Evolutionary conservation across 2,888 invertebrate genomes (phyloP), one percentile per base, ranked within the genome.

Genomic region (Ferdinandea cuprea): DNA sequence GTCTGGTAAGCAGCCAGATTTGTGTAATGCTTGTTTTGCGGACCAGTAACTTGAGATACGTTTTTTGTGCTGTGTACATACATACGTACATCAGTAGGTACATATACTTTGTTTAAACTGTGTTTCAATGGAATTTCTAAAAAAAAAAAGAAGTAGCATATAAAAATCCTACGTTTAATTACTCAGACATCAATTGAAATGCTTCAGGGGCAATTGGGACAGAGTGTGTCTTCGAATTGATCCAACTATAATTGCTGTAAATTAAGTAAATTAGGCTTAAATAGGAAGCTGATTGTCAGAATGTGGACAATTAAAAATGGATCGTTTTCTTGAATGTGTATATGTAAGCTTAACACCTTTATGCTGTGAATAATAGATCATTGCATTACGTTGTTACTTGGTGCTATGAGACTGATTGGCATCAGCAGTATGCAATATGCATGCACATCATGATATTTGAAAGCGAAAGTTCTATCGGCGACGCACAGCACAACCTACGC

Each of bases 141-240:
- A 66, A 54, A 54, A 66, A 66, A 42, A 68, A 56, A 44, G 42
- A 25, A 5, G 5, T 25, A 25, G 25, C n/a, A 25, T 25, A 54
- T 54, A 40, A 15, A 54, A 68, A 35, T 30, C 17, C 11, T 19
- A 42, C 21, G 44, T 44, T n/a, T 32, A 54, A 68, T 68, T 68
- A 42, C 42, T 37, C 63, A 37, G 52, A 42, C 30, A 66, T 54
- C 40, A 42, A 42, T 66, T 66, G 54, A 54, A 44, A 50, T 40
- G 17, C 25, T 65, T 17, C n/a, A 44, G 9, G n/a, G 40, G 1
- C 9, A 13, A 19, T 13, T 32, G 9, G 17, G n/a, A 30, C 19
- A 19, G 13, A 35, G 44, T 44, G 61, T 9, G 25, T 44, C 37
- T 59, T 40, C 15, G 28, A 28, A 44, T 7, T 30, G 9, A 7